These are phyloP conservation scores for Pogonocherus hispidulus DNA, from an alignment of 2,888 invertebrate species.

Conservation along the genomic window DNA sequence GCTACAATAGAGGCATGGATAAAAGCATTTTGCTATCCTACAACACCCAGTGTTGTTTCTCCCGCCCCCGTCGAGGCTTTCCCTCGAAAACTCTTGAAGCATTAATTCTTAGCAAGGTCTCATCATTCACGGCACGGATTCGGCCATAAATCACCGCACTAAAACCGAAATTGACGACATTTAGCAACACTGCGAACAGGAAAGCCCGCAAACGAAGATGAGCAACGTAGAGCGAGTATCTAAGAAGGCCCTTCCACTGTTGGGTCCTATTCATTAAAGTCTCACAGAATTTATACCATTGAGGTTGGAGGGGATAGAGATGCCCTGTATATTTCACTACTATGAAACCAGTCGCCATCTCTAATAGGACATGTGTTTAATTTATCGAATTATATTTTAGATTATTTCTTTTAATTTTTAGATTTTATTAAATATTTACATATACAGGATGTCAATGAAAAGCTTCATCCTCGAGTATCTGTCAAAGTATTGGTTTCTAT, in stretches of 20 bases:
- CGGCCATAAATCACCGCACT: constrained; percentile 18
- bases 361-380: too few relatives aligned
- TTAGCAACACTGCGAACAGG: constrained; percentile 11
- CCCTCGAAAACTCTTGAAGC: constrained; percentile 27
- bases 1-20: constrained; percentile 4
- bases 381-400: too few relatives aligned
- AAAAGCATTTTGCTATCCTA: constrained; percentile 25
- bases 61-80: neutral
- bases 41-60: constrained; percentile 9
- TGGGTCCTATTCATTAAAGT: neutral
- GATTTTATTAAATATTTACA: too few relatives aligned
- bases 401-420: too few relatives aligned
- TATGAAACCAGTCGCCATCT: too few relatives aligned
- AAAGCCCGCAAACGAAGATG: neutral
- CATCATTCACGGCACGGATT: constrained; percentile 25
- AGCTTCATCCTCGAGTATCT: too few relatives aligned
- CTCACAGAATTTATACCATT: too few relatives aligned
- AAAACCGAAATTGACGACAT: constrained; percentile 27
- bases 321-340: too few relatives aligned
- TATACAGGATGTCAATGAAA: too few relatives aligned
- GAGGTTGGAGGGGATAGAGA: too few relatives aligned
- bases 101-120: constrained; percentile 25
- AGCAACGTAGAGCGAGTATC: neutral
- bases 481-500: too few relatives aligned
- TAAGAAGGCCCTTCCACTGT: too few relatives aligned